Evolutionary conservation across 2,888 invertebrate species (phyloP), one percentile per base, ranked within the genome.

Genomic region (Leucophora obtusa): DNA sequence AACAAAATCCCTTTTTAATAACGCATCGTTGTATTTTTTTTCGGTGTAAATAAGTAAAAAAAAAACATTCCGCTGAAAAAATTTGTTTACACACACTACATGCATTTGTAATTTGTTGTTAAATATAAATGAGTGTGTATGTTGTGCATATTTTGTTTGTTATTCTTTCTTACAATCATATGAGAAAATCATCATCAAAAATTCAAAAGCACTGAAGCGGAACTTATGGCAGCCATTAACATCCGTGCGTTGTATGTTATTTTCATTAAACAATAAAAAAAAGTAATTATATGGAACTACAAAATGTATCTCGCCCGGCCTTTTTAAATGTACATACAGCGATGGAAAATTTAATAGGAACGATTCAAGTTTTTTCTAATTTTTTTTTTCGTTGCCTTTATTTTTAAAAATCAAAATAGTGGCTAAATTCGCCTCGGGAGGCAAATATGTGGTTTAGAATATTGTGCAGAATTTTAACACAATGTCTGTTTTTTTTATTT

Each of bases 151-250:
- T 47, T n/a, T 47, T 47, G 43, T 14, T n/a, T 47, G 43, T 47
- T 47, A 7, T 38, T 43, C 2, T 38, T 28, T 17, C 58, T 58
- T 58, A 58, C 17, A 56, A 6, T 10, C 35, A 35, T 38, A 38
- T 38, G 18, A 9, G 14, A 59, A 38, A 59, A 59, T 59, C 14
- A 59, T 59, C 60, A 58, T 72, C 28, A 72, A 63, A 72, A 65
- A 63, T 72, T 47, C 56, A 65, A 72, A 63, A 63, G 63, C 11
- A 47, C 62, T 47, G 62, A 63, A 72, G 72, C 72, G 63, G 63
- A 72, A 72, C 56, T 72, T 72, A 63, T 72, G 63, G 56, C 72
- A 50, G 56, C 72, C 72, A 72, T 56, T 63, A 63, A 63, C 72
- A 58, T 72, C 72, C 63, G 72, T 14, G 21, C 47, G 9, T 63